Evolutionary conservation across 2,113 vertebrate genomes (phyloP), one percentile per base, ranked within the genome.

Genomic region (Ctenodactylus gundi): DNA sequence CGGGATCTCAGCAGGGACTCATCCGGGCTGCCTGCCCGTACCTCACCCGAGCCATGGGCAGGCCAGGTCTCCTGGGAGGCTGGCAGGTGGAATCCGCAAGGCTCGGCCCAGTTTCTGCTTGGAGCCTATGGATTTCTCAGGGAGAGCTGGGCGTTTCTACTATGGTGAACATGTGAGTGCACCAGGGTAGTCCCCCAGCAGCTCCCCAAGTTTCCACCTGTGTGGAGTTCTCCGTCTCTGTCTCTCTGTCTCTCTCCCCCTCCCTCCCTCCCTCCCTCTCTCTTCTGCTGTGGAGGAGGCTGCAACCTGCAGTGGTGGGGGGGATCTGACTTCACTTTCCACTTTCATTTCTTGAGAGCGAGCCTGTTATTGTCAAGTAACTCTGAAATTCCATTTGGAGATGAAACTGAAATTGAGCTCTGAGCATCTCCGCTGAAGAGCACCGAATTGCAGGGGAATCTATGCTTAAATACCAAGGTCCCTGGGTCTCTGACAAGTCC

Each of bases 391-490:
- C 94, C 46, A 95, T 91, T 96, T 93, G 57, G 94, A 96, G 80
- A 94, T 96, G 95, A 95, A 96, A 93, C 94, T 96, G 86, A 96
- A 96, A 96, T 95, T 96, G 95, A 96, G 60, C 93, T 94, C 86
- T 95, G 96, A 93, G 95, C 94, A 83, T 64, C 68, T 92, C 94
- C 83, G 86, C 11, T 94, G 92, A 96, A 94, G 88, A 97, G 84
- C 91, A 87, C 25, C 83, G 95, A 96, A 97, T 96, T 96, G 57
- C 49, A 60, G 83, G 76, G 27, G 88, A 92, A 92, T 92, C 90
- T 85, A 83, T 90, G 92, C 94, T 93, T 96, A 97, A 97, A 96
- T 92, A 93, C 49, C 29, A 95, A 86, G 68, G 68, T 93, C 60
- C 57, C 83, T 73, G 41, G 65, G 55, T 96, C 80, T 89, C 88